Conservation (phyloP, 1,140 invertebrate genomes). For the Drosophila pallidifrons region DNA sequence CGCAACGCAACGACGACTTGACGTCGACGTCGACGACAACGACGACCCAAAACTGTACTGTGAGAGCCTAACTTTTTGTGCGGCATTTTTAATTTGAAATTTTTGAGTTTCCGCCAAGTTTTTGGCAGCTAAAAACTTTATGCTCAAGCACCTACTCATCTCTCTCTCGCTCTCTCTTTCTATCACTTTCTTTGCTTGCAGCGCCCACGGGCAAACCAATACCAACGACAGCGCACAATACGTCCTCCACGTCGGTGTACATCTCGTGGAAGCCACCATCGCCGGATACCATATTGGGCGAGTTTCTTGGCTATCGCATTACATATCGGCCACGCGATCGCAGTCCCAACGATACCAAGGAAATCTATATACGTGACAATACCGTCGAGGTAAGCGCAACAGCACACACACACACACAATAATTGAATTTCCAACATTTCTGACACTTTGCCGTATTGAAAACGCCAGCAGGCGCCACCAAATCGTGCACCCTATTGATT, state of each 20-base stretch:
- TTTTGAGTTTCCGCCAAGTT: conserved; percentile 73
- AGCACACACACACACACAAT: conserved; percentile 26
- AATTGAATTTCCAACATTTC: conserved; percentile 77
- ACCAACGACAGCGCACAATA: conserved; percentile 90
- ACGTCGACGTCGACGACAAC: conserved; percentile 15
- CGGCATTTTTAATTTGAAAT: conserved; percentile 79
- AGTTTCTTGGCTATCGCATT: conserved; percentile 91
- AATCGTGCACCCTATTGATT: conserved; percentile 37
- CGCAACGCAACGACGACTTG: conserved; percentile 54
- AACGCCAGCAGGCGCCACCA: conserved; percentile 32
- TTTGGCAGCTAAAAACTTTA: conserved; percentile 53
- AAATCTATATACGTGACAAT: conserved; percentile 89
- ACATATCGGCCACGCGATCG: conserved; percentile 88
- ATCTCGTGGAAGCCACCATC: conserved; percentile 90
- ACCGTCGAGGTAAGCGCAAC: conserved; percentile 87
- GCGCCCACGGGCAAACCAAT: conserved; percentile 90
- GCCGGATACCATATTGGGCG: conserved; percentile 90
- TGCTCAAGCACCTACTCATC: conserved; percentile 14
- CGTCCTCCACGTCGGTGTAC: conserved; percentile 89
- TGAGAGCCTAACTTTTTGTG: conserved; percentile 59
- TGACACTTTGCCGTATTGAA: conserved; percentile 62
- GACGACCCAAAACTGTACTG: not conserved
- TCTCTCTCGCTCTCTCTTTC: not conserved
- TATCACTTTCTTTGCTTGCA: conserved; percentile 78
- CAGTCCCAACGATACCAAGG: conserved; percentile 87